Percentiles rank a stretch among this genome's conserved stretches.
phyloP scores from a whole-genome alignment of 2,888 invertebrate genomes.

The Deroplatys truncata region DNA sequence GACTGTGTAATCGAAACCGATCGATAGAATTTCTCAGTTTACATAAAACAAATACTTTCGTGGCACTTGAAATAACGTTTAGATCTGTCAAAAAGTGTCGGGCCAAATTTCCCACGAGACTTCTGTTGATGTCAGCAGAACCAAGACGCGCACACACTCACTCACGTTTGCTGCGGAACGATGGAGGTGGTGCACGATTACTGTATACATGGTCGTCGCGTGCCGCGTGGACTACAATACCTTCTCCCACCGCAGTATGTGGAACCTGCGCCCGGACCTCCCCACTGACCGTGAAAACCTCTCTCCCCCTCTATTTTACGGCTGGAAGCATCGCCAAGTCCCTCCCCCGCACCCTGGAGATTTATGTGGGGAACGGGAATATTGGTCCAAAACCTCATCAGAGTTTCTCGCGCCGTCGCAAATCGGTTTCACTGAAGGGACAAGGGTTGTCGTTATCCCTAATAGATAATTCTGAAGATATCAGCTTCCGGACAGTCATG shows the following conservation, averaged over 20 bases:
- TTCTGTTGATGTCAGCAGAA: background rate
- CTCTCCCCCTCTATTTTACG: background rate
- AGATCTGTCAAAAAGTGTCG: no score
- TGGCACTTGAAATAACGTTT: no score
- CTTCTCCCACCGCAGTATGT: background rate
- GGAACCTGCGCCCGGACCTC: background rate
- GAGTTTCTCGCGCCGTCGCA: background rate
- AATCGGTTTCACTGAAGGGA: no score
- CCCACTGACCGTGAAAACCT: background rate
- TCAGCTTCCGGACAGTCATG: background rate
- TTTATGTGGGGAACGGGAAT: background rate
- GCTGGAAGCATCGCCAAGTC: background rate
- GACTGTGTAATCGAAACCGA: background rate
- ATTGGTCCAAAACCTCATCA: background rate
- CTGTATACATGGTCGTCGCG: background rate
- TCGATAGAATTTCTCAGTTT: background rate
- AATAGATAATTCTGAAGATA: background rate
- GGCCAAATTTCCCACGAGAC: no score
- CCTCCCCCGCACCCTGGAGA: background rate
- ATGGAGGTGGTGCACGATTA: background rate
- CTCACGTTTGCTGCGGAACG: no score
- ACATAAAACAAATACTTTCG: background rate
- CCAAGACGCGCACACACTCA: background rate
- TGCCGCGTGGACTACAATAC: background rate
- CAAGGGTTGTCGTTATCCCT: background rate